Evolutionary conservation across 2,888 invertebrate genomes (phyloP).

Genomic region (Ornithoptera priamus): DNA sequence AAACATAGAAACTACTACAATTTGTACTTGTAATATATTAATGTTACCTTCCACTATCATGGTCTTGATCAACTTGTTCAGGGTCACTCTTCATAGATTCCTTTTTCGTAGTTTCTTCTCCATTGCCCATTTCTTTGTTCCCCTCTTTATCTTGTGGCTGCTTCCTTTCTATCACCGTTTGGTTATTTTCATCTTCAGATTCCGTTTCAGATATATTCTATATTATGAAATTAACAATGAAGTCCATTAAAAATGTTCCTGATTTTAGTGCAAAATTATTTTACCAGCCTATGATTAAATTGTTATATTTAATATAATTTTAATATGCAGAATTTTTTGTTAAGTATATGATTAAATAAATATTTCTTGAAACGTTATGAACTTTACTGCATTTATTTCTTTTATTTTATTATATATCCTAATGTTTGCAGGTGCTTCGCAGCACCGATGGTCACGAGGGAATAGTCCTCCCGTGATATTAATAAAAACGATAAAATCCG

Average conservation of each 20-base stretch:
- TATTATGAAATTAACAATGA: not conserved
- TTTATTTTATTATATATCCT: no score
- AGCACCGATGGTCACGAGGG: no score
- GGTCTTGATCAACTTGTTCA: slow-evolving; percentile 40
- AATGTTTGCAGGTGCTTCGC: no score
- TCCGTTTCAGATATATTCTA: slow-evolving; percentile 68
- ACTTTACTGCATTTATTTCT: no score
- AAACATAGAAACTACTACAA: not conserved
- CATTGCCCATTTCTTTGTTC: slow-evolving; percentile 48
- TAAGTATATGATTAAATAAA: no score
- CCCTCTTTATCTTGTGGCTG: slow-evolving; percentile 45
- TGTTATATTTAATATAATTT: no score
- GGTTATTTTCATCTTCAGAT: slow-evolving; percentile 65
- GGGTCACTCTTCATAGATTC: slow-evolving; percentile 43
- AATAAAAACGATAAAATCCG: no score
- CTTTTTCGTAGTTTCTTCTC: slow-evolving; percentile 41
- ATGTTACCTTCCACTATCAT: slow-evolving; percentile 64
- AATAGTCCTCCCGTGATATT: no score
- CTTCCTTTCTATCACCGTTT: slow-evolving; percentile 72
- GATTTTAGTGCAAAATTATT: no score
- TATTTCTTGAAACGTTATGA: no score
- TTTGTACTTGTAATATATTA: not conserved
- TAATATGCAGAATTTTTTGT: no score
- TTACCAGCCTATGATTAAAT: no score
- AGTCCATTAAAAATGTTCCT: not conserved